Evolutionary conservation across 2,888 invertebrate species (phyloP).

Genomic region (Drosophila rellima): DNA sequence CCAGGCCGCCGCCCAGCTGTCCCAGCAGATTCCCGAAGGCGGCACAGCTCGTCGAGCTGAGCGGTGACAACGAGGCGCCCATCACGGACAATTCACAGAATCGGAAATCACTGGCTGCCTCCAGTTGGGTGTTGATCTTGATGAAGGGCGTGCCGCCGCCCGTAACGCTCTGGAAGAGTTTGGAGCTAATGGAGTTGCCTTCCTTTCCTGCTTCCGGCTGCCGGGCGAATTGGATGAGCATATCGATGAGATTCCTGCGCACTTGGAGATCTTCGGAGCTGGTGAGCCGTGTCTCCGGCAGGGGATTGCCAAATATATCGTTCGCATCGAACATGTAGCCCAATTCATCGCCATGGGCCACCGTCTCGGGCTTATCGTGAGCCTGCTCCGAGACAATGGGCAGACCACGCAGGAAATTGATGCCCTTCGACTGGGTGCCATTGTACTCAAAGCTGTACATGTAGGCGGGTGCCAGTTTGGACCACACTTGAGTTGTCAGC

Average conservation of each 20-base stretch:
- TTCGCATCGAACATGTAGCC: constrained; percentile 90
- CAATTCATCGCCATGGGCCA: constrained; percentile 91
- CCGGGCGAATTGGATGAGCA: constrained; percentile 89
- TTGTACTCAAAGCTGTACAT: constrained; percentile 92
- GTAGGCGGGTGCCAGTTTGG: constrained; percentile 88
- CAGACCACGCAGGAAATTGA: constrained; percentile 89
- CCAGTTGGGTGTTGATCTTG: constrained; percentile 87
- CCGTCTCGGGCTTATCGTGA: constrained; percentile 75
- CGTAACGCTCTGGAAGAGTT: constrained; percentile 85
- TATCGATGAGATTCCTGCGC: constrained; percentile 88
- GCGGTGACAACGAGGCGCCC: constrained; percentile 80
- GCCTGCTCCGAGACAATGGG: constrained; percentile 87
- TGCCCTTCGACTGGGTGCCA: constrained; percentile 88
- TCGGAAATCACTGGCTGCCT: constrained; percentile 86
- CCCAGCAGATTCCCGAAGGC: constrained; percentile 73
- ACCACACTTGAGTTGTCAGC: constrained; percentile 90
- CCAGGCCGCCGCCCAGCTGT: constrained; percentile 66
- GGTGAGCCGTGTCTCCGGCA: constrained; percentile 84
- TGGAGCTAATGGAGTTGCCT: constrained; percentile 40
- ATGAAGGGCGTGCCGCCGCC: constrained; percentile 87
- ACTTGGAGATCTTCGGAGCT: constrained; percentile 88
- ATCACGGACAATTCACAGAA: constrained; percentile 84
- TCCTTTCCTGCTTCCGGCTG: constrained; percentile 76
- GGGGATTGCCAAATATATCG: constrained; percentile 87
- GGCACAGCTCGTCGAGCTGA: constrained; percentile 80